These are phyloP conservation scores for Sardinella longiceps DNA, from an alignment of 2,797 vertebrate genomes.

Conservation along the genomic window DNA sequence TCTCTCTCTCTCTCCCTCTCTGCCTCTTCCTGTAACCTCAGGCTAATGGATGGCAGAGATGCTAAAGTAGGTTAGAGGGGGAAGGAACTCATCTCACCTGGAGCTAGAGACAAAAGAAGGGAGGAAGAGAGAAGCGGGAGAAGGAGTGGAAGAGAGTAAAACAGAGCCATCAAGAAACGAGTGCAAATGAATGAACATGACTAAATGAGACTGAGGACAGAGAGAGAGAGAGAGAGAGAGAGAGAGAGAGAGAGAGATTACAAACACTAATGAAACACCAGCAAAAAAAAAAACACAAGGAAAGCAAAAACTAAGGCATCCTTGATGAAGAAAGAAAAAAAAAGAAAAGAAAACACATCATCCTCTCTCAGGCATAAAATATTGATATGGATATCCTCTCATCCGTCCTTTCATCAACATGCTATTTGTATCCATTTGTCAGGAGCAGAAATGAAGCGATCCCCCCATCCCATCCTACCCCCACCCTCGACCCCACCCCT, in stretches of 20 bases:
- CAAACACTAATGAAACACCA: not conserved
- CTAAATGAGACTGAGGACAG: not conserved
- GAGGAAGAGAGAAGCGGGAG: not conserved
- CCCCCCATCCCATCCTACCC: not conserved
- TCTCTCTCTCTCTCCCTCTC: conserved; percentile 11
- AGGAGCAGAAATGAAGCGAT: conserved; percentile 18
- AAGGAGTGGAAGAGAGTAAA: not conserved
- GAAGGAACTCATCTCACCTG: conserved; percentile 3
- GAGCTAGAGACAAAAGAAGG: not conserved
- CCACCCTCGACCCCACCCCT: not conserved
- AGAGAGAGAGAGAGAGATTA: not conserved
- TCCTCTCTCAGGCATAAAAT: not conserved
- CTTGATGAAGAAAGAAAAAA: not conserved
- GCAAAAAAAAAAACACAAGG: not conserved
- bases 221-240: not conserved
- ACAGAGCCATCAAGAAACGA: not conserved
- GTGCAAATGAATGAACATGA: not conserved
- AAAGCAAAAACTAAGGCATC: not conserved
- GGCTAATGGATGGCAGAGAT: conserved; percentile 10
- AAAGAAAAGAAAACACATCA: not conserved
- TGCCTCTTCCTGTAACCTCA: not conserved
- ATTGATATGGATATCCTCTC: conserved; percentile 11
- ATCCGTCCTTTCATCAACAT: conserved; percentile 45
- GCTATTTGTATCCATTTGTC: conserved; percentile 48
- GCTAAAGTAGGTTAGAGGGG: conserved; percentile 45